Evolutionary conservation across 1,140 invertebrate species (phyloP).

Genomic region (Helicoverpa zea): DNA sequence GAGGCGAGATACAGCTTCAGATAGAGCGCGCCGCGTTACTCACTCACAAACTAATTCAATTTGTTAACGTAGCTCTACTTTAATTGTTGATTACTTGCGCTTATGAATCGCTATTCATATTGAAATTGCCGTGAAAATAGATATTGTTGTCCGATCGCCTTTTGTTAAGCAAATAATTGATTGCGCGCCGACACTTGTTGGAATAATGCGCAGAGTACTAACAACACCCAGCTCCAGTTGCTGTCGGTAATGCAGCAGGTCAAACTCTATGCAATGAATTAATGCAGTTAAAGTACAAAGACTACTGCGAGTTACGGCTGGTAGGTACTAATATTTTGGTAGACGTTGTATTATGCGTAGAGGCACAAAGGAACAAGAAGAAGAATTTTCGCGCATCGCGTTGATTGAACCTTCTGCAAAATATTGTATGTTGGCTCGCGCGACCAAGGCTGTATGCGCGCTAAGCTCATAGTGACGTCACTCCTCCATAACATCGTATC

Average conservation of each 20-base stretch:
- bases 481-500: not conserved
- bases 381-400: not conserved
- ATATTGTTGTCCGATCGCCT: slow-evolving; percentile 54
- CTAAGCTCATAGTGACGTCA: slow-evolving; percentile 8
- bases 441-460: not conserved
- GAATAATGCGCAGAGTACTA: not conserved
- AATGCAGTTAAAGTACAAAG: too few species aligned
- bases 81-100: slow-evolving; percentile 10
- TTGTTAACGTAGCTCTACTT: not conserved
- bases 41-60: not conserved
- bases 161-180: slow-evolving; percentile 65
- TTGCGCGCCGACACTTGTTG: not conserved
- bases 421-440: not conserved
- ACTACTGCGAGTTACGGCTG: too few species aligned
- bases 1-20: not conserved
- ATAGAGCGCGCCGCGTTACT: not conserved
- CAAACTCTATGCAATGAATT: too few species aligned
- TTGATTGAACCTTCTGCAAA: not conserved
- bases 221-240: not conserved
- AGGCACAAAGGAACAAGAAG: not conserved
- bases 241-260: not conserved
- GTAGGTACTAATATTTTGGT: too few species aligned
- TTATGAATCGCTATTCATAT: not conserved
- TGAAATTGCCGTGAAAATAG: slow-evolving; percentile 6
- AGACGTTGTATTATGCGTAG: not conserved